A percentile compares a stretch with the other conserved stretches of the same genome.
Conservation (phyloP, 2,888 invertebrate genomes). For the Oscheius sp. region DNA sequence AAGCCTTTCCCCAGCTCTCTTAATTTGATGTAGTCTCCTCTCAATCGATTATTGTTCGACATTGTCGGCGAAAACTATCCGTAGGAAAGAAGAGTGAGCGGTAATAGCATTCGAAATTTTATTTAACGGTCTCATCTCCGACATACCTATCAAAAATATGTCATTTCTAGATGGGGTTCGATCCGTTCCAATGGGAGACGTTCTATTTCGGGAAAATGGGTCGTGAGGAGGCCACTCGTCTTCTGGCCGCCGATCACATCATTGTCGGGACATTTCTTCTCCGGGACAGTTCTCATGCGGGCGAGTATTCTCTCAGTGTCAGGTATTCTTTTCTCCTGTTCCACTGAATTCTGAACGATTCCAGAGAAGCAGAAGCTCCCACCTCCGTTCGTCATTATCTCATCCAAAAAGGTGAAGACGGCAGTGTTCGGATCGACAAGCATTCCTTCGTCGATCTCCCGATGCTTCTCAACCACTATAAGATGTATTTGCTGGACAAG, state of each 20-base stretch:
- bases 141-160: too few species aligned
- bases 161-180: constrained; percentile 47
- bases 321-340: constrained; percentile 39
- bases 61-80: too few species aligned
- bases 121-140: too few species aligned
- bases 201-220: constrained; percentile 62
- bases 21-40: too few species aligned
- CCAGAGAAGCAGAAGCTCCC: constrained; percentile 30
- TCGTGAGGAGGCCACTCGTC: constrained; percentile 61
- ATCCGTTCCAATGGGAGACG: constrained; percentile 65
- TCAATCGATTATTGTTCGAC: too few species aligned
- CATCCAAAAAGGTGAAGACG: constrained; percentile 60
- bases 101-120: too few species aligned
- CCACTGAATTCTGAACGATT: background rate
- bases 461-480: constrained; percentile 90
- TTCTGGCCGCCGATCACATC: constrained; percentile 40
- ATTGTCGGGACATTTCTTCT: constrained; percentile 66
- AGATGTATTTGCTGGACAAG: constrained; percentile 94
- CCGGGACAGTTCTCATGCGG: constrained; percentile 59
- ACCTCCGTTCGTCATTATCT: constrained; percentile 63
- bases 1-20: too few species aligned
- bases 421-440: constrained; percentile 83
- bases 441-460: constrained; percentile 92
- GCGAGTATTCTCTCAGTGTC: constrained; percentile 66
- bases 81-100: too few species aligned